Evolutionary conservation across 2,797 vertebrate species (phyloP).

Genomic region (Squalus acanthias): DNA sequence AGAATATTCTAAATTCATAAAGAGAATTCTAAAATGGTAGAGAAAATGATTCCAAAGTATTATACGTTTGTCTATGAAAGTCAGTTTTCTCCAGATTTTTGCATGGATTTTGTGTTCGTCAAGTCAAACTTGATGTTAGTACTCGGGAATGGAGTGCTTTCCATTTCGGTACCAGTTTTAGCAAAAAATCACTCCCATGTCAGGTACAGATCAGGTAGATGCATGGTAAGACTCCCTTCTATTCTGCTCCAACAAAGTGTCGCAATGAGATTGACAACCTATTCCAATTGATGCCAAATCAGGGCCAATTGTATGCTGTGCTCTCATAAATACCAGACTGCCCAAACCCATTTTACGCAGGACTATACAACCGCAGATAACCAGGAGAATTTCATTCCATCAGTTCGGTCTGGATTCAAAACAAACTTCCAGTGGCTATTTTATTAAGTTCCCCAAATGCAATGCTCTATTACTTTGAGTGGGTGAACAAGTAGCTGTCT

Average conservation of each 20-base stretch:
- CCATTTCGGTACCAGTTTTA: not conserved
- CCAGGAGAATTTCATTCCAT: not conserved
- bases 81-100: not conserved
- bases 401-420: not conserved
- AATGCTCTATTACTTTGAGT: not conserved
- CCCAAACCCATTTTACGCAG: not conserved
- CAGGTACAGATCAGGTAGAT: not conserved
- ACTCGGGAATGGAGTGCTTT: not conserved
- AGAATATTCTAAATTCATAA: not conserved
- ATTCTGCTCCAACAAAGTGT: not conserved
- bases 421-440: not conserved
- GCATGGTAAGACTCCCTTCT: not conserved
- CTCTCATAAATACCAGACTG: not conserved
- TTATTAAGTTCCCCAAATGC: not conserved
- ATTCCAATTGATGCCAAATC: not conserved
- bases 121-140: not conserved
- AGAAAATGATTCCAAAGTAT: not conserved
- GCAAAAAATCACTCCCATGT: not conserved
- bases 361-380: not conserved
- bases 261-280: not conserved
- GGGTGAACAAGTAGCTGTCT: not conserved
- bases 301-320: not conserved
- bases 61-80: not conserved
- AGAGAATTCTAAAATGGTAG: not conserved
- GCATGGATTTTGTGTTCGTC: not conserved